Evolutionary conservation across 2,113 vertebrate genomes (phyloP), one percentile per base, ranked within the genome.

Genomic region (Seriola quinqueradiata): DNA sequence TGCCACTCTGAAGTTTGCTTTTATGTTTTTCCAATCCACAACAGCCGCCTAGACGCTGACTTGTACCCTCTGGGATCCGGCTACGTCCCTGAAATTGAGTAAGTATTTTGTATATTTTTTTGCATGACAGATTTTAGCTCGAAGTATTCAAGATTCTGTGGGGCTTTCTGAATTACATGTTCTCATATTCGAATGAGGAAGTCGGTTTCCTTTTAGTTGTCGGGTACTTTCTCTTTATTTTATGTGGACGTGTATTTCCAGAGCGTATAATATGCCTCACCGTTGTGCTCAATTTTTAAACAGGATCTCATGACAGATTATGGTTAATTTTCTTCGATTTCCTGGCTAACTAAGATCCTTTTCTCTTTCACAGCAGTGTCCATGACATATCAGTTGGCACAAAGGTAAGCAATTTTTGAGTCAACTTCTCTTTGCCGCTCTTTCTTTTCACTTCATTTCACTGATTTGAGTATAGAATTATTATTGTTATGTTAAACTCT

Each of bases 331-430:
- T 25, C 13, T 21, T 50, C 19, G 3, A 8, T 77, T 76, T 79
- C 21, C 5, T 87, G 88, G 83, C 81, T 67, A 19, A 75, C 59
- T 13, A 19, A 73, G 1, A 14, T 5, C 6, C 9, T 8, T 42
- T 4, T 83, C 6, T 60, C 40, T 78, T 95, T 92, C 78, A 79
- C 96, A 98, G 98, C 93, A 96, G 98, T 95, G 98, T 99, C 96
- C 98, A 98, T 97, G 98, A 99, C 94, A 97, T 98, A 97, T 96
- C 97, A 95, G 98, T 98, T 96, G 98, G 98, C 95, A 99, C 98
- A 93, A 99, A 99, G 98, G 98, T 99, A 99, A 76, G 96, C 81
- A 63, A 32, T 59, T 38, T 90, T 74, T 70, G 42, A 5, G 11
- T 61, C 3, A 17, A 42, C 3, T 59, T 74, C 5, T 58, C 14